Evolutionary conservation across 2,797 vertebrate species (phyloP).

Genomic region (Hemitrygon akajei): DNA sequence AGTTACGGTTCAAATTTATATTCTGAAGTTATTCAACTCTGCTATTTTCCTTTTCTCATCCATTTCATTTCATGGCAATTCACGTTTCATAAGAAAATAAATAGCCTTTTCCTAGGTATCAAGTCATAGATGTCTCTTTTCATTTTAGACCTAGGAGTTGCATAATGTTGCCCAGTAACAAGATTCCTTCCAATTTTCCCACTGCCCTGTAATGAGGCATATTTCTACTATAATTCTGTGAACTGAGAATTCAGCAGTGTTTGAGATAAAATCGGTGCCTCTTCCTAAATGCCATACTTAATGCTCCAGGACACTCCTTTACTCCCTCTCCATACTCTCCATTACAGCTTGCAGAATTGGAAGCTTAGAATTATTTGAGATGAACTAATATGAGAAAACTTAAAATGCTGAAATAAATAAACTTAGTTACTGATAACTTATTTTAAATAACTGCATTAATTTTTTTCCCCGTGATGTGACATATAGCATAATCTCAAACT

Average conservation of each 20-base stretch:
- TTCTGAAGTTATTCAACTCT: not conserved
- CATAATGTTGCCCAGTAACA: not conserved
- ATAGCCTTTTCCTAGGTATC: not conserved
- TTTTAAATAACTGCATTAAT: not conserved
- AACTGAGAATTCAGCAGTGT: constrained; percentile 18
- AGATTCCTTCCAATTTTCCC: not conserved
- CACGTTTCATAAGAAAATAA: not conserved
- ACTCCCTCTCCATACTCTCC: not conserved
- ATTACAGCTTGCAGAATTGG: not conserved
- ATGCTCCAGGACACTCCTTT: not conserved
- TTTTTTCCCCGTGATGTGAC: not conserved
- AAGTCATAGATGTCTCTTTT: not conserved
- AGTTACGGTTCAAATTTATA: not conserved
- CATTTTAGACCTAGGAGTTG: not conserved
- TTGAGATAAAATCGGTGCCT: not conserved
- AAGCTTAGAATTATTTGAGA: not conserved
- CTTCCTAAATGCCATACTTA: not conserved
- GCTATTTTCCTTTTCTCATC: not conserved
- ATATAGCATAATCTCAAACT: not conserved
- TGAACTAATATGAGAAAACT: not conserved
- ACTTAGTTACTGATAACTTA: not conserved
- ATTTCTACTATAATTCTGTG: not conserved
- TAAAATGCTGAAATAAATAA: not conserved
- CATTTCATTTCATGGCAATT: no score
- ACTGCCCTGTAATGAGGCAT: not conserved